Percentiles rank a stretch among this genome's conserved stretches.
Conservation (phyloP, 2,888 invertebrate species). For the Argynnis bischoffii region DNA sequence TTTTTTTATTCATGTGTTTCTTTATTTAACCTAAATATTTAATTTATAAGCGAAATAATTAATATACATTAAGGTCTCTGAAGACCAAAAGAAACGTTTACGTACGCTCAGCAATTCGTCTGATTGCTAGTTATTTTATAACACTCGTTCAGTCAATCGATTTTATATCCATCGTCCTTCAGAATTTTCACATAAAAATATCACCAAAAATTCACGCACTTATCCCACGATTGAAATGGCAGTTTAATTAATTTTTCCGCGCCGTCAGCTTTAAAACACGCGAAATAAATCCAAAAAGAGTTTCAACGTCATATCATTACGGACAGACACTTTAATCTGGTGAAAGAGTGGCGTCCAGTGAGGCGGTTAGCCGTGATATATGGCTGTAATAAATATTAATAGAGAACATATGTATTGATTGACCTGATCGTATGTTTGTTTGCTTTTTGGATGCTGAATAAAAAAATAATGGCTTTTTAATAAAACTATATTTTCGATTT, state of each 20-base stretch:
- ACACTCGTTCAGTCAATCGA: too few species aligned
- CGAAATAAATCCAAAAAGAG: slow-evolving; percentile 21
- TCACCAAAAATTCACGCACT: slow-evolving; percentile 6
- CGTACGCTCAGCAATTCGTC: too few species aligned
- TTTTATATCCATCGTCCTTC: not conserved
- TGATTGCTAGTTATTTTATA: too few species aligned
- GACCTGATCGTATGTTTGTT: not conserved
- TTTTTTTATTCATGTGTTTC: too few species aligned
- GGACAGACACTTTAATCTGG: slow-evolving; percentile 15
- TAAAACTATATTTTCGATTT: too few species aligned
- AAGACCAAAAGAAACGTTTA: too few species aligned
- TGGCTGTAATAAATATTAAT: slow-evolving; percentile 9
- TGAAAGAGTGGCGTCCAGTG: slow-evolving; percentile 13
- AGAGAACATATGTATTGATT: not conserved
- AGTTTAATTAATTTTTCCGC: slow-evolving; percentile 9
- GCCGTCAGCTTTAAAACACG: slow-evolving; percentile 9
- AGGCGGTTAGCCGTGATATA: slow-evolving; percentile 13
- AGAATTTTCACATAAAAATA: slow-evolving; percentile 6
- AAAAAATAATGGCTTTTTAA: too few species aligned
- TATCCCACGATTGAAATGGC: not conserved
- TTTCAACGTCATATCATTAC: slow-evolving; percentile 16
- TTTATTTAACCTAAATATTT: too few species aligned
- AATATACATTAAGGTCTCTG: too few species aligned
- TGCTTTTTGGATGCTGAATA: not conserved
- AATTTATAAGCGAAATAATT: too few species aligned